phyloP scores from a whole-genome alignment of 1,140 invertebrate species.

The Caerostris extrusa region DNA sequence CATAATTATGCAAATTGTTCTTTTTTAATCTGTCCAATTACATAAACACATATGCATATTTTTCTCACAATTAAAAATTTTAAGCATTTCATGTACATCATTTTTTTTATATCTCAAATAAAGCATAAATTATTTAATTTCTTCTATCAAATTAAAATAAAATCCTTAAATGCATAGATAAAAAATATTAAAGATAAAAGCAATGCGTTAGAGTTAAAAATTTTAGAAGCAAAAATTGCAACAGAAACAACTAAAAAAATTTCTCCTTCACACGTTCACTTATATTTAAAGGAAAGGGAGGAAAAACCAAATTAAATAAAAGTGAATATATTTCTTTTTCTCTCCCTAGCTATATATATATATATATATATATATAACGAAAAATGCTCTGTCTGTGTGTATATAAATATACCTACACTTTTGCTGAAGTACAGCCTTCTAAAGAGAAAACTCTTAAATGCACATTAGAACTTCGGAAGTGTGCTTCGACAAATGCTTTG shows the following conservation, averaged over 20 bases:
- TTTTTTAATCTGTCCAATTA: no score
- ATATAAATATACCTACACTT: neutral
- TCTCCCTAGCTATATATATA: neutral
- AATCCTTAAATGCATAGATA: no score
- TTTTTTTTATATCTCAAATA: no score
- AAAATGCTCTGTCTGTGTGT: neutral
- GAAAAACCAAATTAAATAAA: constrained; percentile 3
- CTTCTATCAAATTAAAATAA: no score
- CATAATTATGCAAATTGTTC: no score
- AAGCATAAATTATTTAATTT: no score
- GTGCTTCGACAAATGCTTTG: constrained; percentile 39
- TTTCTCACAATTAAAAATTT: no score
- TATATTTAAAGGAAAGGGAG: neutral
- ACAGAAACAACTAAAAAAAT: neutral
- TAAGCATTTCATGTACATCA: no score
- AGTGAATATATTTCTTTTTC: neutral
- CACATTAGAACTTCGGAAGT: constrained; percentile 55
- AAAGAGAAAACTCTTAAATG: constrained; percentile 62
- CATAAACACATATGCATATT: no score
- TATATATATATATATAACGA: neutral
- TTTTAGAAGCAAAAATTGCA: neutral
- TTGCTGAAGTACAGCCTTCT: neutral
- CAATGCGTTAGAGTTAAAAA: constrained; percentile 19
- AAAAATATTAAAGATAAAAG: neutral
- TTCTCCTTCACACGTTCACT: neutral